Base-by-base conservation (phyloP, 1,140 invertebrate species). In the Drosophila willistoni region DNA sequence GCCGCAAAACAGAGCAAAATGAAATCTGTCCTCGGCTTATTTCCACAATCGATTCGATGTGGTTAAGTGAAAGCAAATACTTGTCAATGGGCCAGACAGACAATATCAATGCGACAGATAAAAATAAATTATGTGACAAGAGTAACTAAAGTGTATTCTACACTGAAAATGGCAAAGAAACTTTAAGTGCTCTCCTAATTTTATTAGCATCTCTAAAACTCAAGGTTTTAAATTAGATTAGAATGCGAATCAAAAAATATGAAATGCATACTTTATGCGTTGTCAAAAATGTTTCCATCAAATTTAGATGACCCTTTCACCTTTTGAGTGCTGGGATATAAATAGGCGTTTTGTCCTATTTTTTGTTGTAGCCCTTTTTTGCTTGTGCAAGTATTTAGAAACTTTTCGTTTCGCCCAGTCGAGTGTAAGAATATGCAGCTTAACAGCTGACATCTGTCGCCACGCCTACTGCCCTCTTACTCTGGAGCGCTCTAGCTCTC, bases 371-470 rank as follows among this genome's bases (percentile, higher is more conserved):
- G 44, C 9, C 1, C 14, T 44, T 44, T 44, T 44, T 14, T 17
- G 42, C 44, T 51, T 7, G 44, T 51, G 44, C 44, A 51, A 51
- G 44, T 51, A 51, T 51, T 51, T 51, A 51, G 44, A 67, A 79
- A 72, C 79, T 87, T 73, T 68, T 61, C 69, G 70, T 86, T 81
- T 57, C 57, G 76, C 65, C 66, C 74, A 85, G 78, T 85, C 68
- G 74, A 81, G 73, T 78, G 81, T 78, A 78, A 85, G 76, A 63
- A 66, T 61, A 56, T 56, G 56, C 29, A 60, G 47, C 59, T 61
- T 75, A 81, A 14, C 76, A 69, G 66, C 75, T 62, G 56, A 17
- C 74, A 67, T 34, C 72, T 68, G 64, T 19, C 79, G 44, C 64
- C 68, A 51, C 63, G 51, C n/a, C 33, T 5, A 17, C 55, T 12